These are phyloP conservation scores for Sparus aurata DNA, from an alignment of 2,797 vertebrate genomes.

Conservation along the genomic window DNA sequence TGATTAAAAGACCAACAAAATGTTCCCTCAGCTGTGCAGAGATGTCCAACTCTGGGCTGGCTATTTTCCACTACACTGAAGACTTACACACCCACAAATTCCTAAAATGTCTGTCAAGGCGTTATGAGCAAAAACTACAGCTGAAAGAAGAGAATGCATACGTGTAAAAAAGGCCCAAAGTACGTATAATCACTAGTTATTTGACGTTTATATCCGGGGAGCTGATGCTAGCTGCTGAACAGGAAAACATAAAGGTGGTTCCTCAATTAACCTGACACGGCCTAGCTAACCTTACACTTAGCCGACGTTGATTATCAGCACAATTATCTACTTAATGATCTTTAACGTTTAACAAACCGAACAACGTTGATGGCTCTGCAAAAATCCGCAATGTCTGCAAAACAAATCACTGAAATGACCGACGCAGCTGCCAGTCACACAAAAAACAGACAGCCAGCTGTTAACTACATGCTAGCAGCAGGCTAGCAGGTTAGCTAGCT, in stretches of 20 bases:
- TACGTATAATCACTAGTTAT: not conserved
- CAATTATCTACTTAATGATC: not conserved
- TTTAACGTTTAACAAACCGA: rapidly evolving
- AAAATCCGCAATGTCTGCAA: not conserved
- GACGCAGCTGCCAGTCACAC: conserved; percentile 43
- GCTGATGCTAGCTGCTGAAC: conserved; percentile 6
- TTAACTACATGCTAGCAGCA: conserved; percentile 39
- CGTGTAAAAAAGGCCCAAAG: not conserved
- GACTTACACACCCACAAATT: not conserved
- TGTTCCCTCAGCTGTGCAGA: not conserved
- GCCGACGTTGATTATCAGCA: not conserved
- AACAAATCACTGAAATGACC: conserved; percentile 10
- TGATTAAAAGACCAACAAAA: not conserved
- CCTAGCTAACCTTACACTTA: conserved; percentile 43
- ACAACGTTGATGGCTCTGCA: not conserved
- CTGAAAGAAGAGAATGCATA: not conserved
- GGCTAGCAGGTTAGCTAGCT: conserved; percentile 52
- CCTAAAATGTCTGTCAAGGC: not conserved
- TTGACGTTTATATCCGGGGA: conserved; percentile 29
- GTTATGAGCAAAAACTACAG: not conserved
- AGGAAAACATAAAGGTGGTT: conserved; percentile 55
- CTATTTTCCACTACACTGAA: not conserved
- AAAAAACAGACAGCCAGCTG: conserved; percentile 69
- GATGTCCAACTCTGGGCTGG: not conserved
- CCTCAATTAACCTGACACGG: conserved; percentile 67